Conservation (phyloP, 2,888 invertebrate genomes). For the Mimachlamys varia region DNA sequence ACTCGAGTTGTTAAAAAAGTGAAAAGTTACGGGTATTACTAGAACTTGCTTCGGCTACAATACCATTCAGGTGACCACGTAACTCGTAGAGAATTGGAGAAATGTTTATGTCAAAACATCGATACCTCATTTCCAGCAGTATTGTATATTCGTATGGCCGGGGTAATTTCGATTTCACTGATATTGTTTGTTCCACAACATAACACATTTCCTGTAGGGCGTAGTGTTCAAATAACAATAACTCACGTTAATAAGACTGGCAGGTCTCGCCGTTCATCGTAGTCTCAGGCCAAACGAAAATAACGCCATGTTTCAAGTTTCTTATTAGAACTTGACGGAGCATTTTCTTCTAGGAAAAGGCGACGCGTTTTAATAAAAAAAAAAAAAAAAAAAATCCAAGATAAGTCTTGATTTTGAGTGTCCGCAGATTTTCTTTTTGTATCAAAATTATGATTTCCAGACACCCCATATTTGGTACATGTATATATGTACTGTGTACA, state of each 20-base stretch:
- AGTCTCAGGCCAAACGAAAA: not conserved
- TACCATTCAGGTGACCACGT: not conserved
- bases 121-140: slow-evolving; percentile 2
- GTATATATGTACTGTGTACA: too few species aligned
- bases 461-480: too few species aligned
- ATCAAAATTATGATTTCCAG: too few species aligned
- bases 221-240: slow-evolving; percentile 10
- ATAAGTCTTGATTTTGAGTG: too few species aligned
- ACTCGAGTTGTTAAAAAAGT: not conserved
- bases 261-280: not conserved
- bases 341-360: too few species aligned
- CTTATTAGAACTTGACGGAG: too few species aligned
- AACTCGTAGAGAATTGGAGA: not conserved
- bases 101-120: not conserved
- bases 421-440: too few species aligned
- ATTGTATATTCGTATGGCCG: not conserved
- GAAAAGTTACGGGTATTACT: not conserved
- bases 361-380: too few species aligned
- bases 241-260: not conserved
- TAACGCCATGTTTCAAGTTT: not conserved
- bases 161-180: not conserved
- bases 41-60: not conserved
- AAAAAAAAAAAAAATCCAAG: too few species aligned
- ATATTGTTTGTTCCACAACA: not conserved
- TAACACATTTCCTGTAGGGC: not conserved